Conservation (phyloP, 2,888 invertebrate genomes). For the Microctonus hyperodae region DNA sequence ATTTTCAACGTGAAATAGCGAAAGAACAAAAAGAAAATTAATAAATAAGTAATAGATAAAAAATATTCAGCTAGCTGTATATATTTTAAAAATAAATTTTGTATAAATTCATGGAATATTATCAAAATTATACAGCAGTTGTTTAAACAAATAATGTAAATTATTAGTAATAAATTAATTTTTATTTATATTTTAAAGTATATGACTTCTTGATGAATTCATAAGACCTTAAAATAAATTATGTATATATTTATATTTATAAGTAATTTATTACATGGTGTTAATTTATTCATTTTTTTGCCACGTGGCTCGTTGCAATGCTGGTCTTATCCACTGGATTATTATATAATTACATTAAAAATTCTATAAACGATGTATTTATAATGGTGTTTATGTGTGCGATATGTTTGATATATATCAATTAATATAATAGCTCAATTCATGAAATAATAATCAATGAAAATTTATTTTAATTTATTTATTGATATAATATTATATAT, state of each 20-base stretch:
- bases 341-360: constrained; percentile 37
- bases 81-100: no score
- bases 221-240: not conserved
- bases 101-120: no score
- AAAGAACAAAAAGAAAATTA: not conserved
- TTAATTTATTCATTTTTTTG: constrained; percentile 22
- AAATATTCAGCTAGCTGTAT: no score
- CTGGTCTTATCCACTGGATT: constrained; percentile 22
- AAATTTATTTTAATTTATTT: constrained; percentile 19
- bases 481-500: not conserved
- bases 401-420: no score
- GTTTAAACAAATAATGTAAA: no score
- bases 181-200: no score
- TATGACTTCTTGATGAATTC: no score
- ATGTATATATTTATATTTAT: not conserved
- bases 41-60: not conserved
- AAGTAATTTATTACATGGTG: no score
- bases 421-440: not conserved
- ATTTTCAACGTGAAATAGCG: not conserved
- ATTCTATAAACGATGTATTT: constrained; percentile 18
- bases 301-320: constrained; percentile 38
- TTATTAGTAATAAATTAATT: no score
- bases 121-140: no score
- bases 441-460: not conserved
- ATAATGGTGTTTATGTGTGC: constrained; percentile 19